Evolutionary conservation across 1,140 invertebrate species (phyloP).

Genomic region (Lethrus apterus): DNA sequence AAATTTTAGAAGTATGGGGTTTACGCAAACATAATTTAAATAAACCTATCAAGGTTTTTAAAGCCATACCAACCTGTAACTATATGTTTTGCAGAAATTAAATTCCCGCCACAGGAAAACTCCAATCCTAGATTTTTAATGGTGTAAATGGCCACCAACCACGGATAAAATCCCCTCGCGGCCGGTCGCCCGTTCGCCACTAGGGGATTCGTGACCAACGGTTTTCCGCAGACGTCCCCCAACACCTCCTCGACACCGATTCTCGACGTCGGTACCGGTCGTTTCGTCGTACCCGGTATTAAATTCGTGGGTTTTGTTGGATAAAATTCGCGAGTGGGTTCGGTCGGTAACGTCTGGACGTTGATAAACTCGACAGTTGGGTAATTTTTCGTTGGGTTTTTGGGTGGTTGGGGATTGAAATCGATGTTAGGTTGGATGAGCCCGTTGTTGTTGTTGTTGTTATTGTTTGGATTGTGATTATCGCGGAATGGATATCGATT

Average conservation of each 20-base stretch:
- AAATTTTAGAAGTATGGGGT: conserved; percentile 44
- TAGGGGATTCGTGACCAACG: conserved; percentile 3
- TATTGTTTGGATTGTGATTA: neutral
- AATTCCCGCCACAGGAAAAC: conserved; percentile 34
- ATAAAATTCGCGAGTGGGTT: neutral
- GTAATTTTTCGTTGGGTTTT: no score
- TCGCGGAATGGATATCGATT: neutral
- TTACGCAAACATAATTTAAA: conserved; percentile 29
- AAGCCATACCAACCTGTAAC: conserved; percentile 34
- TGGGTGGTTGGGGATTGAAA: no score
- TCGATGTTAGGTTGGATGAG: conserved; percentile 14
- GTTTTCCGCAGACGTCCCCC: conserved; percentile 12
- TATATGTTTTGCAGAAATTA: conserved; percentile 36
- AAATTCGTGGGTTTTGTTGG: neutral
- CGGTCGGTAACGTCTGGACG: neutral
- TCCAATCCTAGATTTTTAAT: conserved; percentile 24
- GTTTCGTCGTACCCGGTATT: conserved; percentile 2
- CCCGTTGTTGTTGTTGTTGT: conserved; percentile 10
- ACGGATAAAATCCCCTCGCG: conserved; percentile 2
- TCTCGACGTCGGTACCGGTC: conserved; percentile 25
- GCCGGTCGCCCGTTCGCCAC: conserved; percentile 1
- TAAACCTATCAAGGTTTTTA: no score
- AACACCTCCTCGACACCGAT: conserved; percentile 25
- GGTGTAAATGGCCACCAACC: conserved; percentile 14
- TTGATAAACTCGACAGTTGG: no score